Evolutionary conservation across 2,888 invertebrate species (phyloP), one percentile per base, ranked within the genome.

Genomic region (Eupelmus urozonus): DNA sequence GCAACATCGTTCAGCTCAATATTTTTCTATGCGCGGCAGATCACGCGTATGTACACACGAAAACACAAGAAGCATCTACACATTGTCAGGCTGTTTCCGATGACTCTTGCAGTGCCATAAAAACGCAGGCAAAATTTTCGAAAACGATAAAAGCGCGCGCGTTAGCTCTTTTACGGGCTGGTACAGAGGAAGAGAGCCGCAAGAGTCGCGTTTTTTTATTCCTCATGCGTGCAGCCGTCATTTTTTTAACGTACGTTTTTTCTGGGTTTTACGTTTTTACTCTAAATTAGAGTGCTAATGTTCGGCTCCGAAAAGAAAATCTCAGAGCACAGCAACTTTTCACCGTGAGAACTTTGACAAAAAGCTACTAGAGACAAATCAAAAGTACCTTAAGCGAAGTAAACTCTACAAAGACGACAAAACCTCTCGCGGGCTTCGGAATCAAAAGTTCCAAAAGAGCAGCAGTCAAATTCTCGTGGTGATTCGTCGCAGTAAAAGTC

Each of bases 41-140:
- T 55, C 40, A 13, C 42, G 40, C 7, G 7, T 20, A 25, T n/a
- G n/a, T n/a, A n/a, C n/a, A n/a, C n/a, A n/a, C n/a, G n/a, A n/a
- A n/a, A n/a, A n/a, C n/a, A n/a, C n/a, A n/a, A n/a, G n/a, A n/a
- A n/a, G n/a, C n/a, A n/a, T n/a, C n/a, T n/a, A n/a, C n/a, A n/a
- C n/a, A n/a, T n/a, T n/a, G n/a, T n/a, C 16, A 18, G n/a, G 34
- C 13, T 49, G 34, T 27, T 13, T 66, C 20, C 49, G 20, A 62
- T 51, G n/a, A 60, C 29, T 62, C 42, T 51, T 20, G 29, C 45
- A 66, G 67, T 75, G 75, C 60, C 75, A 75, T 66, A 67, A 65
- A 63, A 4, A 40, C 9, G n/a, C 55, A 49, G n/a, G 42, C n/a
- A n/a, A 51, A 51, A 60, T 5, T 18, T 65, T 65, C 27, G 27